A percentile compares a stretch with the other conserved stretches of the same genome.
Evolutionary conservation across 2,797 vertebrate species (phyloP).

Genomic region (Geotrypetes seraphini): DNA sequence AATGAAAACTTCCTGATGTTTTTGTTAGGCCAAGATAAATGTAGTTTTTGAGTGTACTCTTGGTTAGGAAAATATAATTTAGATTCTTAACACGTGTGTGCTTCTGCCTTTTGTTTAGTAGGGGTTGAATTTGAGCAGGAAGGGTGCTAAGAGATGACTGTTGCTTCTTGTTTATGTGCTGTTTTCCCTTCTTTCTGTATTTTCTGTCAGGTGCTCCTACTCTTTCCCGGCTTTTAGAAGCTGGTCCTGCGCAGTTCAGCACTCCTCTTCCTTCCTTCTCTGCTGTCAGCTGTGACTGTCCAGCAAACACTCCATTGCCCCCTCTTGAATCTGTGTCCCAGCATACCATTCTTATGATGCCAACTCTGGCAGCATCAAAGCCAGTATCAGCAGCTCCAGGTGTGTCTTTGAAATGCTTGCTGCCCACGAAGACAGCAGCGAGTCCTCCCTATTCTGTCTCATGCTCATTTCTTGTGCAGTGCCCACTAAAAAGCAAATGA

Average conservation of each 20-base stretch:
- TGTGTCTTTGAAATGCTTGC: no score
- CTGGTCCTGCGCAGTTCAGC: slow-evolving; percentile 82
- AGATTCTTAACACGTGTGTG: no score
- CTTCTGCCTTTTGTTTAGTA: neutral
- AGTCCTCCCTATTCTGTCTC: no score
- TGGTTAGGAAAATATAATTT: no score
- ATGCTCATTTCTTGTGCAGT: no score
- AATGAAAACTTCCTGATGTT: no score
- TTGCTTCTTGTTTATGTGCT: slow-evolving; percentile 45
- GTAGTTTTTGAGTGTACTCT: no score
- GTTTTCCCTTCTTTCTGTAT: slow-evolving; percentile 44
- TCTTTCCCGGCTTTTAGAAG: slow-evolving; percentile 94
- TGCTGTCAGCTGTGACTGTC: slow-evolving; percentile 64
- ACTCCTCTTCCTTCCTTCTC: slow-evolving; percentile 80
- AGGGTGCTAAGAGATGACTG: no score
- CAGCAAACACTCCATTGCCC: slow-evolving; percentile 67
- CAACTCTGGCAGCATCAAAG: no score
- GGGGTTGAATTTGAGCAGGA: no score
- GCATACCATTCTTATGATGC: slow-evolving; percentile 73
- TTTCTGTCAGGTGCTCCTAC: slow-evolving; percentile 84
- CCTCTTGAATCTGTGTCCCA: slow-evolving; percentile 61
- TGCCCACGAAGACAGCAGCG: slow-evolving; percentile 54
- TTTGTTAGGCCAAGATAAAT: no score
- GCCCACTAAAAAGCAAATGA: no score
- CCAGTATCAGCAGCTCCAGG: slow-evolving; percentile 56